Base-by-base conservation (phyloP, 2,888 invertebrate genomes). In the Orthosia cruda region DNA sequence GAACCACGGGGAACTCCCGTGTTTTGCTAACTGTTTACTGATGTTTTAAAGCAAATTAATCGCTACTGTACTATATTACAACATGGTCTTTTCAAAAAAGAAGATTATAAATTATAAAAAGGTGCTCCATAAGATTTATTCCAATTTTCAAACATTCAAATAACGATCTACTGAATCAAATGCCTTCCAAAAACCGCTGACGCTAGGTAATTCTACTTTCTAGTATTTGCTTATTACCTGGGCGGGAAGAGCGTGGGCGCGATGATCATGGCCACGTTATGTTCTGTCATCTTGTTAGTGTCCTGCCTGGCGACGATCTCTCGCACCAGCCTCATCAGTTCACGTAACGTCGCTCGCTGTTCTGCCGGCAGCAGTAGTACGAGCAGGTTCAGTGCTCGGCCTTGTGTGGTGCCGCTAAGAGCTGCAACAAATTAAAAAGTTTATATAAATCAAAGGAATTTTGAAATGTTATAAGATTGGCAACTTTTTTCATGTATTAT, bases 261-360 rank as follows among this genome's bases (percentile, higher is more conserved):
- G 86, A 99, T 98, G 88, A 99, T 99, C 98, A 99, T 99, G 50
- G 99, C 98, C 55, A 99, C 99, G 93, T 99, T 99, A 92, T 98
- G 98, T 80, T 98, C 97, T 87, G 98, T 98, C 99, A 99, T 99
- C 95, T 99, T 98, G 95, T 99, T 99, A 85, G 97, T 95, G 86
- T 97, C 96, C 88, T 98, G 97, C 87, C 98, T 97, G 63, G 97
- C 97, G 4, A 98, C 97, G 69, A 99, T 97, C 89, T 97, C 97
- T 68, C 97, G 97, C 84, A 99, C 97, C 89, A 99, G 98, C n/a
- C 97, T 97, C 86, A 99, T 94, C 84, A 99, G 94, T 80, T 98
- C 97, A 87, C 98, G 97, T 76, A 98, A 97, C 1, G 99, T 98
- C 87, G 98, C 98, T 84, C 99, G 97, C 95, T 99, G 98, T 91